Percentiles rank a stretch among this genome's conserved stretches.
Conservation (phyloP, 1,140 invertebrate genomes). For the Babylonia areolata region DNA sequence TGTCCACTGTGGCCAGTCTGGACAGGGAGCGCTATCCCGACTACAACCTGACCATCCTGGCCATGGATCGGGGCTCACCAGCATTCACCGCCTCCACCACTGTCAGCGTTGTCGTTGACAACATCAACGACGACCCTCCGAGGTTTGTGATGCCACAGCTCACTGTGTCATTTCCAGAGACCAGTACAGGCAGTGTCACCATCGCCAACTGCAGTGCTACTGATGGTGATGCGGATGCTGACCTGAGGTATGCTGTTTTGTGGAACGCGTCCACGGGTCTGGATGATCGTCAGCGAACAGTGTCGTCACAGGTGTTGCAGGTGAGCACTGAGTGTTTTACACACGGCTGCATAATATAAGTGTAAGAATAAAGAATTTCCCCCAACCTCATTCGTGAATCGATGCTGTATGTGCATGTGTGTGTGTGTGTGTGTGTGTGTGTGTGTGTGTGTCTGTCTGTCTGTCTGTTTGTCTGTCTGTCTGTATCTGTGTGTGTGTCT, state of each 20-base stretch:
- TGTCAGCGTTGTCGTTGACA: conserved; percentile 49
- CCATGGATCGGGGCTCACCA: conserved; percentile 56
- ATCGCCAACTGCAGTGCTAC: conserved; percentile 20
- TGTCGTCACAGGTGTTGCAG: not conserved
- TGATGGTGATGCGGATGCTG: conserved; percentile 33
- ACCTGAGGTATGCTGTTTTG: conserved; percentile 33
- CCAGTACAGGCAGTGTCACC: not conserved
- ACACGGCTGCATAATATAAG: too few relatives aligned
- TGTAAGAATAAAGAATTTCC: too few relatives aligned
- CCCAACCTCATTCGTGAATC: too few relatives aligned
- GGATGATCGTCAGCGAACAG: not conserved
- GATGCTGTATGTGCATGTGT: too few relatives aligned
- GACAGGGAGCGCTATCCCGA: conserved; percentile 50
- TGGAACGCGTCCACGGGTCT: conserved; percentile 39
- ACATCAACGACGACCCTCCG: conserved; percentile 62
- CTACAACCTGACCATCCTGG: conserved; percentile 56
- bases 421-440: too few relatives aligned
- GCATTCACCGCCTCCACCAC: conserved; percentile 40
- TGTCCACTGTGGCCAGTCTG: conserved; percentile 50
- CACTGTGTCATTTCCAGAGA: not conserved
- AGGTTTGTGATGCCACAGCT: conserved; percentile 31
- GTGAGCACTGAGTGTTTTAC: not conserved
- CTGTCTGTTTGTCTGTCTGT: too few relatives aligned
- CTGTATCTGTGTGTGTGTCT: too few relatives aligned
- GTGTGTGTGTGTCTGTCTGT: too few relatives aligned